A percentile compares a stretch with the other conserved stretches of the same genome.
These are phyloP conservation scores for Hipposideros armiger DNA, from an alignment of 2,113 vertebrate species.

Conservation along the genomic window DNA sequence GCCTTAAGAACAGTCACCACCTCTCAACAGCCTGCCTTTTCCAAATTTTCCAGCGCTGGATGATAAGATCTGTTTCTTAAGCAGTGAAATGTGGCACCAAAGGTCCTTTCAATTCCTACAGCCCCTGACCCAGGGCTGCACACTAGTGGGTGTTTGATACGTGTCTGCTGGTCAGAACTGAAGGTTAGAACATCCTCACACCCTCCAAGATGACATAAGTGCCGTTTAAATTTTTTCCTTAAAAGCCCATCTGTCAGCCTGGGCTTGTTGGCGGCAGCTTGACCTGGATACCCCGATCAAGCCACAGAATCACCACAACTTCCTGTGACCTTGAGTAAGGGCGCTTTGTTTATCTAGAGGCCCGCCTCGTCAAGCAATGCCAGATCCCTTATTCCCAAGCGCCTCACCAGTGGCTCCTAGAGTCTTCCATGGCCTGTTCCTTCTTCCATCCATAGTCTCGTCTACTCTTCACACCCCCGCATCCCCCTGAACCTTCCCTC, in stretches of 20 bases:
- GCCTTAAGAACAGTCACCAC: not conserved
- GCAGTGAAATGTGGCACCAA: not conserved
- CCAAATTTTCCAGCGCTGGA: no score
- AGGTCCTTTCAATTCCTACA: not conserved
- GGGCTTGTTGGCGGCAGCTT: not conserved
- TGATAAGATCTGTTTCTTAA: not conserved
- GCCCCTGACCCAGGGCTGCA: not conserved
- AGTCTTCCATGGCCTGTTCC: not conserved
- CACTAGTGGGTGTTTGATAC: accelerated
- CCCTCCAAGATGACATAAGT: not conserved
- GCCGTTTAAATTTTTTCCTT: not conserved
- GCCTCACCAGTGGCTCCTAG: not conserved
- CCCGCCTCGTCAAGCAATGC: not conserved
- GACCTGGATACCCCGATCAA: not conserved
- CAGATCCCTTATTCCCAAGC: not conserved
- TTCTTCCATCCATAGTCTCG: not conserved
- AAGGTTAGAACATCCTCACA: not conserved
- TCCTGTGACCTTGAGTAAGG: not conserved
- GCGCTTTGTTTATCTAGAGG: not conserved
- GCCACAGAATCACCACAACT: not conserved
- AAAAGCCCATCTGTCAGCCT: not conserved
- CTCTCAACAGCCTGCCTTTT: not conserved
- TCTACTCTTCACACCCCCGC: no score
- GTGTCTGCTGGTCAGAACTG: not conserved
- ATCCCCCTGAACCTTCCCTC: not conserved